A percentile compares a stretch with the other conserved stretches of the same genome.
phyloP scores from a whole-genome alignment of 2,797 vertebrate species.

The Chloroceryle inda region DNA sequence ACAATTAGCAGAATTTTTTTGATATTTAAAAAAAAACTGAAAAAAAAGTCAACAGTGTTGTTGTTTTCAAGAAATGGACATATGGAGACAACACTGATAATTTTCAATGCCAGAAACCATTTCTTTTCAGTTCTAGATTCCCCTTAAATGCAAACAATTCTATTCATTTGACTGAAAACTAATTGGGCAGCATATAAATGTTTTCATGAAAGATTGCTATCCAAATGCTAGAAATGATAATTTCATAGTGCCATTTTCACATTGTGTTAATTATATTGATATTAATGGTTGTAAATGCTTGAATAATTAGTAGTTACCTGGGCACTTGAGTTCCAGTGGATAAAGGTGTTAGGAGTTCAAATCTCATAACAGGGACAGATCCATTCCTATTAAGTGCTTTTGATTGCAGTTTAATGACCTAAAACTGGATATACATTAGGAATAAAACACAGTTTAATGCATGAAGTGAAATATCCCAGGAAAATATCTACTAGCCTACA shows the following conservation, averaged over 20 bases:
- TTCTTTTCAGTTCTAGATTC: neutral
- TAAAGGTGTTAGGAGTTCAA: constrained; percentile 39
- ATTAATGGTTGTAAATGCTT: constrained; percentile 44
- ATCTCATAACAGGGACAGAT: neutral
- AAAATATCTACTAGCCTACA: neutral
- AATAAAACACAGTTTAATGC: constrained; percentile 7
- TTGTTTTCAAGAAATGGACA: neutral
- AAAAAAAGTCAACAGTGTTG: neutral
- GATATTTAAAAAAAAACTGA: neutral
- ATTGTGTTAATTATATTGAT: neutral
- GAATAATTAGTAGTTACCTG: constrained; percentile 67
- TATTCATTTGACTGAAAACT: constrained; percentile 4
- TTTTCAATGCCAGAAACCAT: neutral
- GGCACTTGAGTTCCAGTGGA: constrained; percentile 7
- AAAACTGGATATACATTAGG: neutral
- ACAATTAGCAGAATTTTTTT: neutral
- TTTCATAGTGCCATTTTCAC: neutral
- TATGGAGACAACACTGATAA: neutral
- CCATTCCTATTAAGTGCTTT: constrained; percentile 7
- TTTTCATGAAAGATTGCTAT: neutral
- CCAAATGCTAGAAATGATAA: neutral
- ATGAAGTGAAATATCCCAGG: neutral
- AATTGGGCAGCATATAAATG: neutral
- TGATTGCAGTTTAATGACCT: constrained; percentile 44
- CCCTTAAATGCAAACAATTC: neutral